Evolutionary conservation across 2,797 vertebrate species (phyloP).

Genomic region (Smutsia temminckii): DNA sequence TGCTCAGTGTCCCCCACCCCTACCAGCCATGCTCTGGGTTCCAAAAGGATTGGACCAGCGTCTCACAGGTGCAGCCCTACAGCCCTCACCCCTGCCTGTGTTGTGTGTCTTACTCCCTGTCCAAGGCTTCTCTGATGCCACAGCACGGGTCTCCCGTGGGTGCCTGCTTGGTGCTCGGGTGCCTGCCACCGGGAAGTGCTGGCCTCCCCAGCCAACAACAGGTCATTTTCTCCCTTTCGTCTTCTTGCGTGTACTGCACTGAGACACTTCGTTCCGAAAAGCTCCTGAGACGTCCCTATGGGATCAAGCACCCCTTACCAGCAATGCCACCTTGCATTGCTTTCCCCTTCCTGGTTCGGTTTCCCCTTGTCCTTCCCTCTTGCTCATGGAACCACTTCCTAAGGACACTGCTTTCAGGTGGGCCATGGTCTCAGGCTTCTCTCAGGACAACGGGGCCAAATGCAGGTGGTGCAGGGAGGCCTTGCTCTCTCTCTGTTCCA

Average conservation of each 20-base stretch:
- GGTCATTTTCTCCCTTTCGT: not conserved
- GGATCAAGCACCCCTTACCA: not conserved
- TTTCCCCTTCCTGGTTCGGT: not conserved
- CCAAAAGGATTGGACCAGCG: not conserved
- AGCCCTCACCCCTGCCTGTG: not conserved
- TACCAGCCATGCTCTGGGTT: fast-evolving
- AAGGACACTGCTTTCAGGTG: not conserved
- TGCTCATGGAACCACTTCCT: not conserved
- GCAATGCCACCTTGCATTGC: not conserved
- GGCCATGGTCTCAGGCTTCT: not conserved
- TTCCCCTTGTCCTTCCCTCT: not conserved
- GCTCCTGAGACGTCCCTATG: not conserved
- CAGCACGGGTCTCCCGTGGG: not conserved
- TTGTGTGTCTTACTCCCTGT: not conserved
- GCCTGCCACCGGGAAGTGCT: not conserved
- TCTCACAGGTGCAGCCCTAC: not conserved
- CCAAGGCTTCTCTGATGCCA: not conserved
- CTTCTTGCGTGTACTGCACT: not conserved
- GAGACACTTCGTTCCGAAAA: not conserved
- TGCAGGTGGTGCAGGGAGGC: too few species aligned
- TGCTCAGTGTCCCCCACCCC: not conserved
- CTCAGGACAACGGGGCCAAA: not conserved
- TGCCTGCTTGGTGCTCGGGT: not conserved
- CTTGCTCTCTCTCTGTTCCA: not conserved
- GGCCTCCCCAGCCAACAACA: not conserved